phyloP scores from a whole-genome alignment of 2,888 invertebrate genomes.

The Ophion costatus region DNA sequence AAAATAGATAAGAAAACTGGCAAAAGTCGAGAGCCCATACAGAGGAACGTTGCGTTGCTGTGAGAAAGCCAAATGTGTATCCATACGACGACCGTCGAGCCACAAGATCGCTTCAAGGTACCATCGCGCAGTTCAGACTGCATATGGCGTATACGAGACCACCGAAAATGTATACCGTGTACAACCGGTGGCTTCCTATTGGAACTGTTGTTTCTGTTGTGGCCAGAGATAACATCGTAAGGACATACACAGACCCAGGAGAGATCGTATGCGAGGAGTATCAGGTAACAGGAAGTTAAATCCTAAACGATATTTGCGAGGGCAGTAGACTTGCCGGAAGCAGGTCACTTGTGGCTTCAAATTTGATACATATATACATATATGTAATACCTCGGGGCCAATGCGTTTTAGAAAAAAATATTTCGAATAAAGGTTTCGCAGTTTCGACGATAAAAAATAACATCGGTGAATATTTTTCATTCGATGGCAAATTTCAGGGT shows the following conservation, averaged over 20 bases:
- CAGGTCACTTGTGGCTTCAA: constrained; percentile 26
- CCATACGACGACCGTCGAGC: background rate
- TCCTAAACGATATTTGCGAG: background rate
- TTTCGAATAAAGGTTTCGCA: no score
- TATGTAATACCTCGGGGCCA: background rate
- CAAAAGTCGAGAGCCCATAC: background rate
- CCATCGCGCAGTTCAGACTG: background rate
- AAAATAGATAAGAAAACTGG: background rate
- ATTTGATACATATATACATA: background rate
- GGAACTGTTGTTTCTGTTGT: constrained; percentile 56
- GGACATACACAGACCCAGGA: constrained; percentile 13
- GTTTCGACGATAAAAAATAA: no score
- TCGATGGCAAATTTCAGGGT: no score
- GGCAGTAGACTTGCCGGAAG: constrained; percentile 41
- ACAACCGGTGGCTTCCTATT: constrained; percentile 39
- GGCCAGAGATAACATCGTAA: constrained; percentile 17
- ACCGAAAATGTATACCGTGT: constrained; percentile 1
- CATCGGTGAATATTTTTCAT: no score
- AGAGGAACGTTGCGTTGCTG: background rate
- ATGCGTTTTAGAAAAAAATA: background rate
- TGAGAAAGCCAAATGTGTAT: background rate
- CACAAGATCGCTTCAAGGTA: background rate
- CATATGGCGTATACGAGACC: background rate
- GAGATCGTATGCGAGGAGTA: constrained; percentile 37
- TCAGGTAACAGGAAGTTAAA: constrained; percentile 40